These are phyloP conservation scores for Mionectes macconnelli DNA, from an alignment of 2,113 vertebrate genomes.

Conservation along the genomic window DNA sequence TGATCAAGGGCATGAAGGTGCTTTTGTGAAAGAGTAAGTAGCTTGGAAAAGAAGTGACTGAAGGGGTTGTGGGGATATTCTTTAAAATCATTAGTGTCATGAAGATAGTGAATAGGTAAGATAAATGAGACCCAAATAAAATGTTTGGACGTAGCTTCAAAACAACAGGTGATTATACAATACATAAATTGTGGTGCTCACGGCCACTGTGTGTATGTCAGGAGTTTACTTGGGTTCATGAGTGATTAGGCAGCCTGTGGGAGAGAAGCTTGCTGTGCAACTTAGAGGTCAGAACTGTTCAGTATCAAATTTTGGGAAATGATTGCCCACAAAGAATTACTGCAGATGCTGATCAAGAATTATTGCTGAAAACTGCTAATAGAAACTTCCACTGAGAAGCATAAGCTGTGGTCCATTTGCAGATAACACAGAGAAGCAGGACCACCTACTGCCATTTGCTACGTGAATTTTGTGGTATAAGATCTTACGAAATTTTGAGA, in stretches of 20 bases:
- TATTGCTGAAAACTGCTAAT: background rate
- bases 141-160: background rate
- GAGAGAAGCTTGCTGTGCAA: constrained; percentile 6
- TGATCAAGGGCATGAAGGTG: background rate
- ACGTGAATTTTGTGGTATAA: background rate
- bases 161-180: background rate
- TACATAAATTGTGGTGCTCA: background rate
- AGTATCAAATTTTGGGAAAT: background rate
- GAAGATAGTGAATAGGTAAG: background rate
- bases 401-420: background rate
- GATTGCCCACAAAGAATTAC: background rate
- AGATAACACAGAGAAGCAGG: background rate
- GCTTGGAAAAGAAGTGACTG: background rate
- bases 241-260: background rate
- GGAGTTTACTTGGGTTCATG: background rate
- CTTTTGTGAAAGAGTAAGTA: background rate
- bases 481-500: background rate
- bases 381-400: background rate
- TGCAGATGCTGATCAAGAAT: background rate
- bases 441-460: accelerated
- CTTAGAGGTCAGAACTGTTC: constrained; percentile 2
- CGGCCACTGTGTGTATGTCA: accelerated
- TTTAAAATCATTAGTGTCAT: background rate
- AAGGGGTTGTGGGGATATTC: background rate
- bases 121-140: background rate